Base-by-base conservation (phyloP, 2,888 invertebrate species). In the Apomyelois bistriatella region DNA sequence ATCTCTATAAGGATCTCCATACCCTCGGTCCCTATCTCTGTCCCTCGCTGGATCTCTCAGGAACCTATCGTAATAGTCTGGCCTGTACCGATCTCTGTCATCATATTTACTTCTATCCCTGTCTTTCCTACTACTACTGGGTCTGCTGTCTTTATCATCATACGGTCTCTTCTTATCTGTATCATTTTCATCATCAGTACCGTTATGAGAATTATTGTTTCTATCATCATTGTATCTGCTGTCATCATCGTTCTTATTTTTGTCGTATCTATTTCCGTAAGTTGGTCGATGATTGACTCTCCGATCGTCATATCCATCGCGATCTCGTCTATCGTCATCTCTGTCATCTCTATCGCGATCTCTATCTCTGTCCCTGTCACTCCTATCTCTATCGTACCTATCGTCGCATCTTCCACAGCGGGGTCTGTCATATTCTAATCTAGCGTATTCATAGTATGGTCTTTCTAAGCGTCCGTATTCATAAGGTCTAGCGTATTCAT, bases 61-160 rank as follows among this genome's bases (percentile, higher is more conserved):
- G 56, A 85, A 87, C 52, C 86, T 74, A 36, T 89, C 87, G 53
- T 88, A 88, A 49, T 88, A 85, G 57, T 88, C 87, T 8, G 82
- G 83, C n/a, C 82, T 74, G 53, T 88, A 87, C 57, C 83, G 78
- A 41, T 88, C 88, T 56, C 87, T 74, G 36, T 87, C 85, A 9
- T 82, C 82, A 49, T 85, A 68, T 59, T 82, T 68, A 36, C 66
- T 59, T 53, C 73, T 69, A 47, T 77, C 69, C 30, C 64, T 59
- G 56, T 79, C 76, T 37, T 28, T 59, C 50, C 62, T 61, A 13
- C 75, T 67, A 0, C 80, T 68, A 48, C 75, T 71, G 0, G 73
- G 70, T 55, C 72, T 65, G 22, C 60, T 62, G 16, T 64, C 72
- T 35, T 82, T 82, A 36, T 80, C 79, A 42, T 85, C 84, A 22